Base-by-base conservation (phyloP, 2,888 invertebrate genomes). In the Brachyptera putata region DNA sequence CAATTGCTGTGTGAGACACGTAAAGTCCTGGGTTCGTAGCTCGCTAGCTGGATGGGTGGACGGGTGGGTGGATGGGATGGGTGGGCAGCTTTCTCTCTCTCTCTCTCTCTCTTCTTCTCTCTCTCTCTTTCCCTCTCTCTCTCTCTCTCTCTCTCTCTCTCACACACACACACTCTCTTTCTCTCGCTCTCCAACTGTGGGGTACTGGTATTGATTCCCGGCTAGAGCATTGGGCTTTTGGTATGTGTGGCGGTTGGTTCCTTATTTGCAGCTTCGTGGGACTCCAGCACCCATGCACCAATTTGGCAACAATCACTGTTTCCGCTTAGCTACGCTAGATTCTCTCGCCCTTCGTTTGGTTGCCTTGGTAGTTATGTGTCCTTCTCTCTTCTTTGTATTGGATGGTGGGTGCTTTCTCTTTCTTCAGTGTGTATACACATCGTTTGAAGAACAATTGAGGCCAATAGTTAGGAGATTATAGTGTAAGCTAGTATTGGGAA, bases 291-390 rank as follows among this genome's bases (percentile, higher is more conserved):
- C 14, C 18, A 26, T 22, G 14, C 49, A 25, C 36, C 64, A 64
- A 64, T 63, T 64, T 64, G 64, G 62, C 64, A 64, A 63, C 64
- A 64, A 61, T 64, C 64, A 64, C 64, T 56, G 62, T 59, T 58
- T 62, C 62, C 60, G 61, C 46, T 36, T 48, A 21, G 25, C 46
- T 34, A 37, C 25, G 24, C 46, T 16, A 11, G 37, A n/a, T n/a
- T 36, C 25, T 9, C 56, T 18, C 57, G 18, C 30, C 9, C 56
- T 21, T 56, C 56, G 30, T 30, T 30, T 30, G 5, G 7, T 30
- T 11, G 30, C 30, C n/a, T n/a, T n/a, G n/a, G n/a, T n/a, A n/a
- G n/a, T n/a, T n/a, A n/a, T n/a, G n/a, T n/a, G n/a, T n/a, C n/a
- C n/a, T n/a, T n/a, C n/a, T n/a, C n/a, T n/a, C n/a, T n/a, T n/a